A percentile compares a stretch with the other conserved stretches of the same genome.
phyloP scores from a whole-genome alignment of 2,888 invertebrate genomes.

The Acrocyrtus sp. region DNA sequence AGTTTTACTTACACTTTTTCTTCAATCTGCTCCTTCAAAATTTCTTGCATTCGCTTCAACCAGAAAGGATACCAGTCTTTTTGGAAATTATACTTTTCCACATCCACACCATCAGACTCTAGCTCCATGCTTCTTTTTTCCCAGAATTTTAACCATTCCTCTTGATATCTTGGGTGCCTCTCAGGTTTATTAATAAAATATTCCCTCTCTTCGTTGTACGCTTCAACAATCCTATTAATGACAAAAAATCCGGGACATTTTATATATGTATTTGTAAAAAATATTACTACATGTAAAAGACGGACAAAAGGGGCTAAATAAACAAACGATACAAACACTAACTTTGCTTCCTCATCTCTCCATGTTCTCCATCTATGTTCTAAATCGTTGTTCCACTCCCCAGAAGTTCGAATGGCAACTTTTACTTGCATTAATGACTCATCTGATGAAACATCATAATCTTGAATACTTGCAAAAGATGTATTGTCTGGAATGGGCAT shows the following conservation, averaged over 20 bases:
- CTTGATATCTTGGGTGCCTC: conserved; percentile 86
- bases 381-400: conserved; percentile 38
- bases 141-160: conserved; percentile 93
- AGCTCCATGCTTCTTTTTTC: conserved; percentile 83
- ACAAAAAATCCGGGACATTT: not conserved
- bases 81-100: conserved; percentile 84
- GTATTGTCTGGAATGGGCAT: conserved; percentile 43
- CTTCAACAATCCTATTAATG: conserved; percentile 23
- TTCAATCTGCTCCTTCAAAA: conserved; percentile 77
- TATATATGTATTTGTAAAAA: not conserved
- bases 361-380: conserved; percentile 34
- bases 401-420: conserved; percentile 26
- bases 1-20: conserved; percentile 71
- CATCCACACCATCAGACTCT: conserved; percentile 76
- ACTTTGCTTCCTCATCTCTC: conserved; percentile 42
- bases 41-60: conserved; percentile 83
- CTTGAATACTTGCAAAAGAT: conserved; percentile 31
- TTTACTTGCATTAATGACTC: conserved; percentile 32
- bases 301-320: not conserved
- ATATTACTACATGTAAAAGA: not conserved
- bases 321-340: too few relatives aligned
- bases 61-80: conserved; percentile 90
- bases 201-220: conserved; percentile 65
- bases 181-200: conserved; percentile 87
- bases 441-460: conserved; percentile 47